Conservation (phyloP, 2,888 invertebrate species). For the Thymelicus sylvestris region DNA sequence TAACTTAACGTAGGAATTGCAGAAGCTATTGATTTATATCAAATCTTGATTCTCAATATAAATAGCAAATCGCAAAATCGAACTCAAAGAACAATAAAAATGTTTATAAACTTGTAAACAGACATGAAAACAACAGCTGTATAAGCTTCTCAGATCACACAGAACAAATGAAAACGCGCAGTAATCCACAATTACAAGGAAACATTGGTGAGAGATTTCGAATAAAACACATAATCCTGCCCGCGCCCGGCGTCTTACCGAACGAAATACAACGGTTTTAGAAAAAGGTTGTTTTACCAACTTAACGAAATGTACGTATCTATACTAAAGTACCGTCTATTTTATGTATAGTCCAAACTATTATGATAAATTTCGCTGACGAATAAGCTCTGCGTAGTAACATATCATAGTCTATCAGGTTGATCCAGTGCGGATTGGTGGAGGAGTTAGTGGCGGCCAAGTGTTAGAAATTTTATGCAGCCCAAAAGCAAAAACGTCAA, state of each 20-base stretch:
- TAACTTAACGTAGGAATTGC: too few relatives aligned
- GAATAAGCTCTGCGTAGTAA: too few relatives aligned
- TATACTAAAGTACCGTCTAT: neutral
- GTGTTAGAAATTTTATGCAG: too few relatives aligned
- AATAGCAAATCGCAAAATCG: too few relatives aligned
- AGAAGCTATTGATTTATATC: too few relatives aligned
- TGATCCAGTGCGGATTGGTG: too few relatives aligned
- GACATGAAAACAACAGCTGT: constrained; percentile 5
- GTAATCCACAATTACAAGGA: constrained; percentile 81
- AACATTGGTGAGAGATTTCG: constrained; percentile 79
- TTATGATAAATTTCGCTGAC: too few relatives aligned
- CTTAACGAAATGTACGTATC: neutral
- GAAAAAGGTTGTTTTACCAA: constrained; percentile 17
- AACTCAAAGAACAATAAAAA: neutral
- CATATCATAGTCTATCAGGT: too few relatives aligned
- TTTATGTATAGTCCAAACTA: too few relatives aligned
- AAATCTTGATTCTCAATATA: too few relatives aligned
- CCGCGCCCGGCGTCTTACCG: constrained; percentile 9
- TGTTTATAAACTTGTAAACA: neutral
- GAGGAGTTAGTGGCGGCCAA: too few relatives aligned
- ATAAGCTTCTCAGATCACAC: constrained; percentile 18
- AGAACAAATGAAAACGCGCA: constrained; percentile 72
- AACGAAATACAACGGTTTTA: constrained; percentile 11
- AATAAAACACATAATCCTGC: constrained; percentile 77
- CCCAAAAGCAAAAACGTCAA: too few relatives aligned